A percentile compares a stretch with the other conserved stretches of the same genome.
Conservation (phyloP, 2,888 invertebrate genomes). For the Himalopsyche anomala region DNA sequence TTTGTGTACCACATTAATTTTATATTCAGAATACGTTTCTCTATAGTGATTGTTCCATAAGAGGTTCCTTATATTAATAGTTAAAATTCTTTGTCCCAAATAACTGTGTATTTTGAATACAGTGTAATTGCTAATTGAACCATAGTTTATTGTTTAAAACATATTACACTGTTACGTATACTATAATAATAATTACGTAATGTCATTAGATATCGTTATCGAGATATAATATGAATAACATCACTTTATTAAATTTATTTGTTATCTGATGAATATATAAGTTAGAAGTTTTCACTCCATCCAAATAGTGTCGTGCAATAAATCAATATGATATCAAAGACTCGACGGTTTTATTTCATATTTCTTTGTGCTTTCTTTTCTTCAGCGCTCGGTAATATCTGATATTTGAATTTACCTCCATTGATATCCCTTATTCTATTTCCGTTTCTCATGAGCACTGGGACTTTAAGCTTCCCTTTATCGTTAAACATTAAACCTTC, state of each 20-base stretch:
- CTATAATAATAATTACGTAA: too few species aligned
- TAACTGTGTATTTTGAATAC: too few species aligned
- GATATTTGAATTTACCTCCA: conserved; percentile 16
- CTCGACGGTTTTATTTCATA: background rate
- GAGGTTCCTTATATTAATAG: too few species aligned
- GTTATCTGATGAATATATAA: conserved; percentile 20
- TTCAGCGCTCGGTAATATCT: conserved; percentile 13
- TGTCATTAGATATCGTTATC: background rate
- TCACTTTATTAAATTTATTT: background rate
- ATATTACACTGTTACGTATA: too few species aligned
- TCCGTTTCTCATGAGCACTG: background rate
- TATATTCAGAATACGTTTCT: too few species aligned
- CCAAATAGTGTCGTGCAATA: conserved; percentile 10
- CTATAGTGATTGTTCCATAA: too few species aligned
- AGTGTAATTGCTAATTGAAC: too few species aligned
- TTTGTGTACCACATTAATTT: too few species aligned
- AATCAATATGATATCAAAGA: conserved; percentile 13
- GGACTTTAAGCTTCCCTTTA: background rate
- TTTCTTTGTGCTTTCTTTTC: conserved; percentile 21
- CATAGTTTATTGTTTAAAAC: too few species aligned
- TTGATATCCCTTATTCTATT: conserved; percentile 21
- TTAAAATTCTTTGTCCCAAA: too few species aligned
- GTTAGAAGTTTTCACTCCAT: background rate
- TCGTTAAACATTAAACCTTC: conserved; percentile 1
- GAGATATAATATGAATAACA: background rate